A percentile compares a stretch with the other conserved stretches of the same genome.
Evolutionary conservation across 2,888 invertebrate genomes (phyloP).

Genomic region (Notodonta dromedarius): DNA sequence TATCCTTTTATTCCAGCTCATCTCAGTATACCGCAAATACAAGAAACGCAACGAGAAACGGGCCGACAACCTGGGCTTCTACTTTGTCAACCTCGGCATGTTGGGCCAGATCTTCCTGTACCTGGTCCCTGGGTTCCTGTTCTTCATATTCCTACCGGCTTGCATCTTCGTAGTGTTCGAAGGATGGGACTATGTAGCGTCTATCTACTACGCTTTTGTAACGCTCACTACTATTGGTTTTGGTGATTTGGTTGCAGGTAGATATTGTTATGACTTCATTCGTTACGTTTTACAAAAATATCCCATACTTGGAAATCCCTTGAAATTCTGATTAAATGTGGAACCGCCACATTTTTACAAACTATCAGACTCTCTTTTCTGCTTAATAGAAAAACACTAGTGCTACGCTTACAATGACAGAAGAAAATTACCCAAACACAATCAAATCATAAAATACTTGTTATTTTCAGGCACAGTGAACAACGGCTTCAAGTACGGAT

Average conservation of each 20-base stretch:
- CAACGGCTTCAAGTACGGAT: constrained; percentile 83
- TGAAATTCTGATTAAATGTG: too few relatives aligned
- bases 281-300: too few relatives aligned
- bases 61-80: constrained; percentile 85
- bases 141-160: constrained; percentile 94
- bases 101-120: constrained; percentile 92
- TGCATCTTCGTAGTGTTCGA: constrained; percentile 93
- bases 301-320: too few relatives aligned
- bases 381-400: too few relatives aligned
- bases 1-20: constrained; percentile 83
- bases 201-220: constrained; percentile 94
- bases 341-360: too few relatives aligned
- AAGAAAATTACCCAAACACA: too few relatives aligned
- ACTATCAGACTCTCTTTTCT: too few relatives aligned
- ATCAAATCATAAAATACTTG: not conserved
- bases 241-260: constrained; percentile 96
- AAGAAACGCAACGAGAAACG: constrained; percentile 87
- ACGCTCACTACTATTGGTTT: constrained; percentile 95
- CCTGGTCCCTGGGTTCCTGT: constrained; percentile 93
- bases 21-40: constrained; percentile 91
- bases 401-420: too few relatives aligned
- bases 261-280: constrained; percentile 10
- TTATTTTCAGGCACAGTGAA: constrained; percentile 69
- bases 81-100: constrained; percentile 88
- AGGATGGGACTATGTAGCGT: constrained; percentile 92